Evolutionary conservation across 2,797 vertebrate genomes (phyloP), one percentile per base, ranked within the genome.

Genomic region (Echiichthys vipera): DNA sequence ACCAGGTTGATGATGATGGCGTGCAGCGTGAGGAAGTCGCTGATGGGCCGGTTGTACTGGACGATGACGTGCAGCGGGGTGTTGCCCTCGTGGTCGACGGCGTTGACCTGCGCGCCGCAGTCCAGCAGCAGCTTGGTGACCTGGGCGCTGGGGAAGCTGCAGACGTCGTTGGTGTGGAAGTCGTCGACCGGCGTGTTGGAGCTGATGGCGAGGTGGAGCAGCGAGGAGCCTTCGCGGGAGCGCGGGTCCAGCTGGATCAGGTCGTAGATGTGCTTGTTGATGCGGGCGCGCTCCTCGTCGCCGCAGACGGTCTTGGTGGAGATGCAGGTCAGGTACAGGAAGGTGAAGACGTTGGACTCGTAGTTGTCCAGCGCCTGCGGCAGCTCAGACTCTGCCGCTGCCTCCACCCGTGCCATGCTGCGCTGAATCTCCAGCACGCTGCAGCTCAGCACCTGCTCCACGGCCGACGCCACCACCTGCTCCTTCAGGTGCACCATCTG

Each of bases 401-500:
- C 87, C 67, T 95, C 95, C 45, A 97, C 85, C 0, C 97, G 94
- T 0, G 94, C 83, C 94, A 96, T 94, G 82, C 97, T 97, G 5
- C 98, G 95, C 32, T 95, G 96, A 3, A 99, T 98, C 86, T 99
- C 98, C 86, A 98, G 67, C 64, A 99, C 96, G 4, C 96, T 97
- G 90, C 97, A 99, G 84, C 94, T 84, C 93, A 99, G 75, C 17
- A 99, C 98, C 11, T 95, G 96, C 92, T 99, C 97, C 4, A 99
- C 97, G 0, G 97, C 96, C 0, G 88, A 58, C 0, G 97, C 95
- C 9, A 82, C 88, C 12, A 99, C 96, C 0, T 91, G 91, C 91
- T 99, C 98, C 13, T 98, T 98, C 66, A 99, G 89, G 86, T 98
- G 98, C 7, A 99, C 97, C 98, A 99, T 99, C 94, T 99, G 98